phyloP scores from a whole-genome alignment of 2,113 vertebrate genomes.

The Paradoxurus hermaphroditus region DNA sequence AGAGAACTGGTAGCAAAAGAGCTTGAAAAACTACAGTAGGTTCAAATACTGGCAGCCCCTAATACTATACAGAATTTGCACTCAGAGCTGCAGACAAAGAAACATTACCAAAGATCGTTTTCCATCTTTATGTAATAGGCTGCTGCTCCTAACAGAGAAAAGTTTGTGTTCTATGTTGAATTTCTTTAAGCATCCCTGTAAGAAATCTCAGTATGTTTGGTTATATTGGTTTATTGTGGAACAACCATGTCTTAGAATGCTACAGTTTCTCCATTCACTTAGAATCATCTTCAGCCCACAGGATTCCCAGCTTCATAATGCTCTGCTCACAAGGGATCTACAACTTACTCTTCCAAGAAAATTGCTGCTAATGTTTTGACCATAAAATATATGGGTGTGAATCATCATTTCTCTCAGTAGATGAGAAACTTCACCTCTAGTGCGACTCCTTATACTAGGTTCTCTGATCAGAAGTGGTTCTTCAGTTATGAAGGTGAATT shows the following conservation, averaged over 20 bases:
- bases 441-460: neutral
- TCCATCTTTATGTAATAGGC: neutral
- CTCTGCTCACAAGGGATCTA: neutral
- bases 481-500: neutral
- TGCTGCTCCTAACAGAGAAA: neutral
- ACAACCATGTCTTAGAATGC: neutral
- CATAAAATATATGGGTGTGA: neutral
- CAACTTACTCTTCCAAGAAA: neutral
- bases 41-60: neutral
- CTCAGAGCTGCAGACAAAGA: neutral
- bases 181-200: neutral
- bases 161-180: neutral
- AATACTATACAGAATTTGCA: neutral
- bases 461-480: neutral
- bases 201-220: neutral
- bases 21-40: neutral
- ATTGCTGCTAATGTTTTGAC: neutral
- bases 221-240: conserved; percentile 4
- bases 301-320: neutral
- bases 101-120: neutral
- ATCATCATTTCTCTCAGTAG: neutral
- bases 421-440: neutral
- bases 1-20: neutral
- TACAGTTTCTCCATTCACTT: neutral
- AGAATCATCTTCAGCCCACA: neutral